Percentiles rank a stretch among this genome's conserved stretches.
phyloP scores from a whole-genome alignment of 2,888 invertebrate genomes.

The Chironomus riparius region DNA sequence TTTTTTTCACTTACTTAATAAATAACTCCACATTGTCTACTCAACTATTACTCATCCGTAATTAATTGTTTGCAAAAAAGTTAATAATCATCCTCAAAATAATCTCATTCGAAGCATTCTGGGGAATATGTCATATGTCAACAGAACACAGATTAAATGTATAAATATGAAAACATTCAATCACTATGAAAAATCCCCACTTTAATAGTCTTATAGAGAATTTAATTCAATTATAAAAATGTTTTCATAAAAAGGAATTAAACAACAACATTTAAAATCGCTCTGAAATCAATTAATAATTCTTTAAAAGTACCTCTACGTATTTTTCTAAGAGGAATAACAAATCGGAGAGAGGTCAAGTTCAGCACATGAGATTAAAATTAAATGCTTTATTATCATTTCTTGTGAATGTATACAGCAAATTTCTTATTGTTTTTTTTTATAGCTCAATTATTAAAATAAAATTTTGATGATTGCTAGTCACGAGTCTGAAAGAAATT shows the following conservation, averaged over 20 bases:
- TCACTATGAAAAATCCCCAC: no score
- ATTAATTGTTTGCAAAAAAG: no score
- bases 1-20: no score
- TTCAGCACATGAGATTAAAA: background rate
- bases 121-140: no score
- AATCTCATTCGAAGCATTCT: no score
- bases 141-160: no score
- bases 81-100: no score
- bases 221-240: background rate
- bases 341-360: background rate
- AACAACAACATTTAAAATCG: background rate
- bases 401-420: background rate
- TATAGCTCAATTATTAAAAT: background rate
- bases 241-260: background rate
- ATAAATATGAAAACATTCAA: no score
- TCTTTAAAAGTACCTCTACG: no score
- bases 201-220: no score
- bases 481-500: background rate
- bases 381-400: background rate
- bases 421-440: background rate
- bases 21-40: no score
- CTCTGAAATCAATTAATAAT: background rate
- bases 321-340: background rate
- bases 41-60: no score
- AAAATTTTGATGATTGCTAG: background rate